These are phyloP conservation scores for Fragum fragum DNA, from an alignment of 2,888 invertebrate genomes.

Conservation along the genomic window DNA sequence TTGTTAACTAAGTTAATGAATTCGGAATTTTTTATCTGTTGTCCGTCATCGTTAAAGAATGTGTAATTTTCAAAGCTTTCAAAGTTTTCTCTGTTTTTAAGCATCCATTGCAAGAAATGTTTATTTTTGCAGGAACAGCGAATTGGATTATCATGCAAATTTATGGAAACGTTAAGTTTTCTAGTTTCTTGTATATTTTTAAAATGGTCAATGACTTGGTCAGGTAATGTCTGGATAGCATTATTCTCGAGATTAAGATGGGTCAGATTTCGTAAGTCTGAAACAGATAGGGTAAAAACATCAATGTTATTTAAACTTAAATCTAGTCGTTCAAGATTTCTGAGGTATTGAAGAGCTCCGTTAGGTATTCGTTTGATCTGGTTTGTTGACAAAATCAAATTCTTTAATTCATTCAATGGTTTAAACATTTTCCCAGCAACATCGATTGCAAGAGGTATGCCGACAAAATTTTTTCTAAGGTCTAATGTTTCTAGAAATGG, in stretches of 20 bases:
- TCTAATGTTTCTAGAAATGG: slow-evolving; percentile 28
- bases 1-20: not conserved
- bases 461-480: slow-evolving; percentile 42
- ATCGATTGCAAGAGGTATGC: slow-evolving; percentile 12
- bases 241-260: slow-evolving; percentile 37
- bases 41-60: slow-evolving; percentile 12
- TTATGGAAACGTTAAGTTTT: slow-evolving; percentile 17
- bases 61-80: slow-evolving; percentile 23
- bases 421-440: slow-evolving; percentile 28
- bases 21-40: not conserved
- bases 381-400: slow-evolving; percentile 38
- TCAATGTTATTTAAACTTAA: slow-evolving; percentile 51
- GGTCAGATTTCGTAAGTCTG: slow-evolving; percentile 23
- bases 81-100: slow-evolving; percentile 21
- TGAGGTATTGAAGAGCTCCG: not conserved
- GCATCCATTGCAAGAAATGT: slow-evolving; percentile 42
- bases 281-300: not conserved
- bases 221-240: slow-evolving; percentile 27
- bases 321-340: slow-evolving; percentile 30
- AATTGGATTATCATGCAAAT: slow-evolving; percentile 41
- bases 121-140: slow-evolving; percentile 18
- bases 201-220: slow-evolving; percentile 5
- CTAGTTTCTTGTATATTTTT: not conserved
- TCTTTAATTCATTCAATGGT: slow-evolving; percentile 26
- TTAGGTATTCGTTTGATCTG: slow-evolving; percentile 18